Conservation (phyloP, 2,113 vertebrate species). For the Vulpes vulpes region DNA sequence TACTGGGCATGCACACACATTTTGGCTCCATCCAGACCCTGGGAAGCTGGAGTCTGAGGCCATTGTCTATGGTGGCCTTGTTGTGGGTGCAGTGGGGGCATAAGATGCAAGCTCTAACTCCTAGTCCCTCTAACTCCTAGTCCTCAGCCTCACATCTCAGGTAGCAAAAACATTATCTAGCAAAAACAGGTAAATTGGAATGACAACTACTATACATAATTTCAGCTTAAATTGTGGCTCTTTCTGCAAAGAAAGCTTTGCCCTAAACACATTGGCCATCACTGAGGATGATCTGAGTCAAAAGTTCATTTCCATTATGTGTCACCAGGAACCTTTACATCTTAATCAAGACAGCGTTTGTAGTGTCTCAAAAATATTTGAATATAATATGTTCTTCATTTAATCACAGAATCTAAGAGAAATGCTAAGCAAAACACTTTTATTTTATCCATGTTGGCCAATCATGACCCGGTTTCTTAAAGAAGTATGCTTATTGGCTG, state of each 20-base stretch:
- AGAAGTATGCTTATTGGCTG: background rate
- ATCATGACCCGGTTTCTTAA: conserved; percentile 6
- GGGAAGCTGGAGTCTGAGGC: background rate
- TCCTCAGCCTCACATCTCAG: background rate
- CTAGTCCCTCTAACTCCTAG: background rate
- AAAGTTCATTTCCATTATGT: background rate
- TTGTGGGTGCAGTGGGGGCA: no score
- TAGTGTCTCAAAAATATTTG: conserved; percentile 19
- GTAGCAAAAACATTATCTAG: background rate
- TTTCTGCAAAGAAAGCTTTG: conserved; percentile 21
- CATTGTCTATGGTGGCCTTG: background rate
- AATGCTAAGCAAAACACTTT: background rate
- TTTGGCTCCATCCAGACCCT: background rate
- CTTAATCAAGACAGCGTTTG: background rate
- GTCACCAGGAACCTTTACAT: background rate
- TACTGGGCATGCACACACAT: background rate
- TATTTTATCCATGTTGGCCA: conserved; percentile 1
- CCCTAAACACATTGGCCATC: background rate
- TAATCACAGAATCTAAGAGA: background rate
- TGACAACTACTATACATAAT: background rate
- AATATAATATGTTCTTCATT: background rate
- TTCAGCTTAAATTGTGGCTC: background rate
- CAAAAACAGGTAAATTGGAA: background rate
- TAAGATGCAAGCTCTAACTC: background rate
- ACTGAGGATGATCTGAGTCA: background rate